These are phyloP conservation scores for Tetheella fluctuosa DNA, from an alignment of 2,888 invertebrate genomes.

Conservation along the genomic window DNA sequence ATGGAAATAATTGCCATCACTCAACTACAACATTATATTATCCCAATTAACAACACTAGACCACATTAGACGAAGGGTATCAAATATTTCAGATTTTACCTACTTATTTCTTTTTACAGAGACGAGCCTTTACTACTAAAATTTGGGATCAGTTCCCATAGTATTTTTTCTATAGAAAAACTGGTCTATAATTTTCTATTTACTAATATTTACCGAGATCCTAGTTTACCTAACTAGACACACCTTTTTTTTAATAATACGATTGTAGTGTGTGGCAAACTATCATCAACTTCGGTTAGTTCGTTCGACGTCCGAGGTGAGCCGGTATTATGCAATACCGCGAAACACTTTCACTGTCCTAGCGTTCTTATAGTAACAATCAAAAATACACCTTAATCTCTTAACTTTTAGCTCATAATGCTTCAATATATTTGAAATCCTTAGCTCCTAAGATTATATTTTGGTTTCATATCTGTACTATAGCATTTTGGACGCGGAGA, in stretches of 20 bases:
- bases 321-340: conserved; percentile 66
- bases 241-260: conserved; percentile 18
- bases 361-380: conserved; percentile 32
- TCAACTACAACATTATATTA: neutral
- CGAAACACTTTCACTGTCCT: conserved; percentile 73
- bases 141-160: too few relatives aligned
- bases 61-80: neutral
- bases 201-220: too few relatives aligned
- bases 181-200: too few relatives aligned
- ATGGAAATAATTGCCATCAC: neutral
- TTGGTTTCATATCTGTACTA: conserved; percentile 12
- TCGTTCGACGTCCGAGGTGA: conserved; percentile 61
- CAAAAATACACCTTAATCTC: conserved; percentile 46
- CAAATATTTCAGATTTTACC: too few relatives aligned
- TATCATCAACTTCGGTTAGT: conserved; percentile 33
- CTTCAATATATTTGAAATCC: conserved; percentile 13
- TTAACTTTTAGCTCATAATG: conserved; percentile 18
- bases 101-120: too few relatives aligned
- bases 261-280: conserved; percentile 40
- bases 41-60: neutral
- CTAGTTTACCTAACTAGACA: too few relatives aligned
- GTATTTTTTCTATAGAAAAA: too few relatives aligned
- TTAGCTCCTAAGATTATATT: conserved; percentile 33
- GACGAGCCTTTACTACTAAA: too few relatives aligned
- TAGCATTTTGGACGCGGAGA: conserved; percentile 18